Percentiles rank a stretch among this genome's conserved stretches.
Conservation (phyloP, 2,888 invertebrate species). For the Trissolcus japonicus region DNA sequence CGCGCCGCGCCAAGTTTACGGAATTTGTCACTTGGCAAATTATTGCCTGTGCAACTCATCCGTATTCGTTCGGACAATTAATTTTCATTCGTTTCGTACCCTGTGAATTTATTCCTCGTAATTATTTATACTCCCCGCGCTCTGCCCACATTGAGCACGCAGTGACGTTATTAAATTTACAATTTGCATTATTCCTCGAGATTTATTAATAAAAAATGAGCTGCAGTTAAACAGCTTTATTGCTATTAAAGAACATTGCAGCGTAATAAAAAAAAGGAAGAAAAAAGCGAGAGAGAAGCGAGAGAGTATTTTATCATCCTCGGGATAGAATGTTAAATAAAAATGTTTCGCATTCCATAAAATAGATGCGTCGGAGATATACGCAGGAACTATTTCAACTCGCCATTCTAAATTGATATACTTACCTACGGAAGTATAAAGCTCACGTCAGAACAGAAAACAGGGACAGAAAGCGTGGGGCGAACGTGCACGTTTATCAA, state of each 20-base stretch:
- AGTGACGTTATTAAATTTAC: background rate
- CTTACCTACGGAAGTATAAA: conserved; percentile 66
- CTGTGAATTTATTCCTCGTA: background rate
- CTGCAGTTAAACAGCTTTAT: too few species aligned
- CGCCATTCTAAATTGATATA: conserved; percentile 69
- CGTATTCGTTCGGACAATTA: conserved; percentile 38
- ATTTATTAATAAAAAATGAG: too few species aligned
- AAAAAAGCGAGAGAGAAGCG: conserved; percentile 9
- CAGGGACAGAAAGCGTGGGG: conserved; percentile 36
- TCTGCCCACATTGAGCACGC: background rate
- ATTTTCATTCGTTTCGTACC: conserved; percentile 35
- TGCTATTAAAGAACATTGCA: too few species aligned
- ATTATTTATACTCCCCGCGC: conserved; percentile 1
- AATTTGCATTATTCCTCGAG: conserved; percentile 4
- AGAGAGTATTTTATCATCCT: conserved; percentile 49
- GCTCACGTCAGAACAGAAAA: conserved; percentile 43
- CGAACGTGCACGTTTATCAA: conserved; percentile 61
- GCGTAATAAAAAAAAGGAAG: background rate
- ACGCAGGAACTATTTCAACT: conserved; percentile 70
- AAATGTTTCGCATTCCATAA: conserved; percentile 53
- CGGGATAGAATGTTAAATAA: conserved; percentile 48
- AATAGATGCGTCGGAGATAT: conserved; percentile 60
- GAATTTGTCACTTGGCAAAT: conserved; percentile 53
- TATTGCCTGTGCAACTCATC: conserved; percentile 24
- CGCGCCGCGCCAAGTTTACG: conserved; percentile 48